Evolutionary conservation across 2,113 vertebrate genomes (phyloP), one percentile per base, ranked within the genome.

Genomic region (Austrofundulus limnaeus): DNA sequence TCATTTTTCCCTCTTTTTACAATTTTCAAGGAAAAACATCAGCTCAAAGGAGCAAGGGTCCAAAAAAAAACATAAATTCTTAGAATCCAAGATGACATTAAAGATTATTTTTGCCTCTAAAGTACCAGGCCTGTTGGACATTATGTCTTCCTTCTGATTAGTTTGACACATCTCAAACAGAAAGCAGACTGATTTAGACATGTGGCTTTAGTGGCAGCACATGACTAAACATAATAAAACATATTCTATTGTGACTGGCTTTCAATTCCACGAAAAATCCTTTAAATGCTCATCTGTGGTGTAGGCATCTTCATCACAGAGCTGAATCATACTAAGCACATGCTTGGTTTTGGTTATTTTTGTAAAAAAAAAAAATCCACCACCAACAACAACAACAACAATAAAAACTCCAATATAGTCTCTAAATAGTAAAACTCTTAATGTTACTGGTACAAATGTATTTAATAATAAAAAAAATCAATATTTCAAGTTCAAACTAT

Each of bases 1-100:
- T 82, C 67, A 63, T 62, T 87, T 87, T 77, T 70, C 19, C 57
- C n/a, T 64, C 69, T 68, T 72, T 45, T 66, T 41, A 23, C 31
- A 45, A 68, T 46, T 77, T 69, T 75, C 53, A 75, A 52, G 60
- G 67, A 52, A 74, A 67, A 48, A 51, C 66, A 74, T 54, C 56
- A 17, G 60, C 61, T 71, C 66, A 64, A 59, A 39, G 43, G 45
- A 82, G 72, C 66, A 56, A 54, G 48, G 59, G 58, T 17, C 38
- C 6, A 34, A 42, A 66, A 72, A 38, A 75, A 39, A 39, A 17
- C 38, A 3, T 11, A 38, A 0, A 49, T 21, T 28, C 25, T 12
- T 19, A 46, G 16, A 5, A 1, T 20, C 24, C 2, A 8, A 31
- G n/a, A 19, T 20, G n/a, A 46, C 10, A 19, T 11, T 20, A 16